Evolutionary conservation across 2,888 invertebrate species (phyloP).

Genomic region (Drosophila borealis): DNA sequence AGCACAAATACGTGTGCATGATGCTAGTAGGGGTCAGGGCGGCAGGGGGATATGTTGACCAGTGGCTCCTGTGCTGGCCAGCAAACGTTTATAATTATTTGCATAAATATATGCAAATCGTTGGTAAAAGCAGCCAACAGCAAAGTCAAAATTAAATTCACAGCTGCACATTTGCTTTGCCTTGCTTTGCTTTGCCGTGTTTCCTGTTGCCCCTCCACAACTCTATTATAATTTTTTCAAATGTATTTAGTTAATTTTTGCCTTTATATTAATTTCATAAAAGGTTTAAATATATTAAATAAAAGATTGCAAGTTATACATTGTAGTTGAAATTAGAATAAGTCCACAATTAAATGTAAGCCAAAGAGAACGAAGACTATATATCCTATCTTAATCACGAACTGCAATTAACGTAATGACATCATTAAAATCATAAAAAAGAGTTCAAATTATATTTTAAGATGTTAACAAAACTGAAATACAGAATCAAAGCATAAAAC

Average conservation of each 20-base stretch:
- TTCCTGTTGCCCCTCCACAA: background rate
- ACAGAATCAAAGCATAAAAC: background rate
- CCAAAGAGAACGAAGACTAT: too few relatives aligned
- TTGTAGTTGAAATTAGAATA: too few relatives aligned
- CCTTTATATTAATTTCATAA: too few relatives aligned
- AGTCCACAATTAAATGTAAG: too few relatives aligned
- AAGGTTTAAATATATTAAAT: too few relatives aligned
- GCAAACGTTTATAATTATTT: slow-evolving; percentile 63
- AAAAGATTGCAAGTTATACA: too few relatives aligned
- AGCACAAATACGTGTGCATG: slow-evolving; percentile 13
- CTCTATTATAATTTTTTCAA: background rate
- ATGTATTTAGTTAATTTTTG: background rate
- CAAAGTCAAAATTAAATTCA: slow-evolving; percentile 29
- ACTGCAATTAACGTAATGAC: too few relatives aligned
- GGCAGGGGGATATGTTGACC: background rate
- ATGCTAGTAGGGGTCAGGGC: background rate
- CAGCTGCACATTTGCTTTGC: slow-evolving; percentile 35
- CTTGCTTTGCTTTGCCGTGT: slow-evolving; percentile 27
- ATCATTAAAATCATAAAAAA: too few relatives aligned
- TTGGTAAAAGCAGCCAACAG: slow-evolving; percentile 25
- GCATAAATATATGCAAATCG: slow-evolving; percentile 58
- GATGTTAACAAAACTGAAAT: background rate
- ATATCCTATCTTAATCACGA: too few relatives aligned
- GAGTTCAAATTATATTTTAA: background rate
- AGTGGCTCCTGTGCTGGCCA: slow-evolving; percentile 21